A percentile compares a stretch with the other conserved stretches of the same genome.
These are phyloP conservation scores for Entomobrya multifasciata DNA, from an alignment of 2,888 invertebrate genomes.

Conservation along the genomic window DNA sequence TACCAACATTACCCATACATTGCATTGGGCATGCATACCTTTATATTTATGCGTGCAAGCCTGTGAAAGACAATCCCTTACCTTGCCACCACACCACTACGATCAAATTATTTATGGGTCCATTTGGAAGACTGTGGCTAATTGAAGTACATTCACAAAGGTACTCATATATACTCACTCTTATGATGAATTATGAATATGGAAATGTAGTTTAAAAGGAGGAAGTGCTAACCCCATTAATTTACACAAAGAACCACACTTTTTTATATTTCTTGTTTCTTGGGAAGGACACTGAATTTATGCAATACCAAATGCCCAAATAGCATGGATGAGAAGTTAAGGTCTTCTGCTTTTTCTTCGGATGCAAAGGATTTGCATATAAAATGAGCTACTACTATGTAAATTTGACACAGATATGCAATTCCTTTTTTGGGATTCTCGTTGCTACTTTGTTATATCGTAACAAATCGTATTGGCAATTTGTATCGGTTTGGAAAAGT, in stretches of 20 bases:
- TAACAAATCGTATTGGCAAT: constrained; percentile 44
- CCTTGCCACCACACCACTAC: no score
- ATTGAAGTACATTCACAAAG: constrained; percentile 19
- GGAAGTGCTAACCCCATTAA: constrained; percentile 58
- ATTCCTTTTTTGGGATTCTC: no score
- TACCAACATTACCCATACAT: neutral
- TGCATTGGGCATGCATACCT: neutral
- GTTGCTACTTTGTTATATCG: neutral
- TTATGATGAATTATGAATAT: neutral
- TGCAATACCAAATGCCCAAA: no score
- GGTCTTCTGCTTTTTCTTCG: neutral
- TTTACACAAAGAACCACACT: constrained; percentile 22
- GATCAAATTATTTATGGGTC: constrained; percentile 41
- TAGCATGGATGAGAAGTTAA: no score
- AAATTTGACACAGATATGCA: no score
- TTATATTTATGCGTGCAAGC: constrained; percentile 6
- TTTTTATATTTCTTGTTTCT: constrained; percentile 5
- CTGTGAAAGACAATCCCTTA: constrained; percentile 14
- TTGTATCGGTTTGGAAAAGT: constrained; percentile 32
- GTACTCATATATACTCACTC: neutral
- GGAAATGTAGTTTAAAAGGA: constrained; percentile 17
- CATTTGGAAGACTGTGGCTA: constrained; percentile 58
- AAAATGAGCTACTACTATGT: no score
- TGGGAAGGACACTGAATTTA: constrained; percentile 26
- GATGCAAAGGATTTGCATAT: neutral